A percentile compares a stretch with the other conserved stretches of the same genome.
Evolutionary conservation across 2,113 vertebrate species (phyloP).

Genomic region (Sphyrna mokarran): DNA sequence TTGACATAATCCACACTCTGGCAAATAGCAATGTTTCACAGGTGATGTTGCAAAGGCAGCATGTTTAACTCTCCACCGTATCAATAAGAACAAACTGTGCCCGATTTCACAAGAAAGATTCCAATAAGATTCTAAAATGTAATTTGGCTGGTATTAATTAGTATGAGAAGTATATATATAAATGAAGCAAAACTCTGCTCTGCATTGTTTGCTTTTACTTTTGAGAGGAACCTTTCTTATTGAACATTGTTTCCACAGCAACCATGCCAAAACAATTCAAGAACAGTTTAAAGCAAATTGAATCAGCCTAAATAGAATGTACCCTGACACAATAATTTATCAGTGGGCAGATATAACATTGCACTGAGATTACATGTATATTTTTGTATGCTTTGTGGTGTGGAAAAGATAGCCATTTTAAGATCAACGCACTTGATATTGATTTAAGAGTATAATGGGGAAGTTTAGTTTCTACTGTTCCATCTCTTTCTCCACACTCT

Average conservation of each 20-base stretch:
- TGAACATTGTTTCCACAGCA: neutral
- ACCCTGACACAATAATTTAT: neutral
- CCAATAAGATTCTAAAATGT: neutral
- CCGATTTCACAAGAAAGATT: neutral
- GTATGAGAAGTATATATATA: neutral
- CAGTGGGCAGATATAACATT: neutral
- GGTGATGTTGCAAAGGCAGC: neutral
- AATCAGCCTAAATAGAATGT: constrained; percentile 8
- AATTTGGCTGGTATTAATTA: neutral
- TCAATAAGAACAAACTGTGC: neutral
- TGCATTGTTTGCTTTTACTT: neutral
- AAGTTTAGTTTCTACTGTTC: neutral
- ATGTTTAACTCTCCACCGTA: neutral
- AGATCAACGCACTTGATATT: neutral
- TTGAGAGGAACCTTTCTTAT: constrained; percentile 6
- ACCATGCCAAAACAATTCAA: neutral
- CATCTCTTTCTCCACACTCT: neutral
- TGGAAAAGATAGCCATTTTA: neutral
- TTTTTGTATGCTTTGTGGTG: neutral
- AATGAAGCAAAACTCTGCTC: neutral
- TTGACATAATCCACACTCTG: neutral
- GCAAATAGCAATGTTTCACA: neutral
- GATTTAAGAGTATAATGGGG: neutral
- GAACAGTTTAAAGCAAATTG: neutral
- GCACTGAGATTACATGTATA: too few relatives aligned